Conservation (phyloP, 2,113 vertebrate genomes). For the Ictalurus furcatus region DNA sequence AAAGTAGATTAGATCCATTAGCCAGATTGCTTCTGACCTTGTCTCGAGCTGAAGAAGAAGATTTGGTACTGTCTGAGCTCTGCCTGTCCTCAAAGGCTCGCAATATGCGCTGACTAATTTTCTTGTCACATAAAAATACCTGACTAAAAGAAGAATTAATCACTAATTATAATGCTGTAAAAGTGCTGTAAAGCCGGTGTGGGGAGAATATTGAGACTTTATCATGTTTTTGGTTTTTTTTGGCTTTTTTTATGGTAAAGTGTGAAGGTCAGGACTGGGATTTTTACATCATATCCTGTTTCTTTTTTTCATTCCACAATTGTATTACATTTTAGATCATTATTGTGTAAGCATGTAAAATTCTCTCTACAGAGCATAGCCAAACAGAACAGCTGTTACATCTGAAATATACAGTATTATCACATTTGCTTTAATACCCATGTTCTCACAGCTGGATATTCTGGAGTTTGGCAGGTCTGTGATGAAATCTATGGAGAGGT, state of each 20-base stretch:
- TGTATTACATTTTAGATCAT: neutral
- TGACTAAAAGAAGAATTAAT: no score
- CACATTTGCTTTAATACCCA: neutral
- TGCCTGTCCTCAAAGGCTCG: neutral
- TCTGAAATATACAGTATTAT: neutral
- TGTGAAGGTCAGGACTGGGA: neutral
- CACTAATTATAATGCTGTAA: neutral
- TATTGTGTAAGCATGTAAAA: neutral
- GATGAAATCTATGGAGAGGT: no score
- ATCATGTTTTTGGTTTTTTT: no score
- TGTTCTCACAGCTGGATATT: conserved; percentile 1
- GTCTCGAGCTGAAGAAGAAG: conserved; percentile 45
- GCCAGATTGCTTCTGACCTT: conserved; percentile 62
- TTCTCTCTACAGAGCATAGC: neutral
- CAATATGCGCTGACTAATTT: neutral
- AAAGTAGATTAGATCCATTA: conserved; percentile 68
- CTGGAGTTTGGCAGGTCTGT: no score
- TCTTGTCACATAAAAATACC: neutral
- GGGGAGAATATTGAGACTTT: neutral
- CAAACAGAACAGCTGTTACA: neutral
- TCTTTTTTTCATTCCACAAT: neutral
- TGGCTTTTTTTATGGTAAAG: neutral
- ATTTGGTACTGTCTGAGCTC: conserved; percentile 23
- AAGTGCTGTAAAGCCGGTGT: neutral
- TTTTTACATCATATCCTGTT: neutral